Conservation (phyloP, 2,113 vertebrate genomes). For the Pomatostomus ruficeps region DNA sequence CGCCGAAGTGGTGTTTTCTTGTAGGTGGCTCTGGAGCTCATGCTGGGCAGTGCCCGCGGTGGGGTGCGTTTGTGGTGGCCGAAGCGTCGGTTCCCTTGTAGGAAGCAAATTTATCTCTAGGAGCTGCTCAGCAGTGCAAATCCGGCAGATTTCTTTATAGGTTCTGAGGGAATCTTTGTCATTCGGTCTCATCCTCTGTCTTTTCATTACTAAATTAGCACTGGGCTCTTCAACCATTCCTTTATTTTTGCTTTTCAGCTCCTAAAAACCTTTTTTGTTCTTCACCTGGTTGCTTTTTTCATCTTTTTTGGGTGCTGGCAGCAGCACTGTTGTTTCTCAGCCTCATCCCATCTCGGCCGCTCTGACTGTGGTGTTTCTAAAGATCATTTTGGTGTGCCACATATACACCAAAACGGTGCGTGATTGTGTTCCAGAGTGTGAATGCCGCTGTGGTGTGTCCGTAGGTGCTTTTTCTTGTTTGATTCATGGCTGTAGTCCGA, state of each 20-base stretch:
- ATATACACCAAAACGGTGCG: accelerated
- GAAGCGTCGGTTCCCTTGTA: accelerated
- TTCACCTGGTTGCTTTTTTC: background rate
- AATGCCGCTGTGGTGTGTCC: background rate
- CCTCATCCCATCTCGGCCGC: background rate
- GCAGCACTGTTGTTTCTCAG: background rate
- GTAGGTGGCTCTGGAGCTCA: background rate
- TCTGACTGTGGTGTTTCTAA: background rate
- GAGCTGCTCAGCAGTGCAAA: background rate
- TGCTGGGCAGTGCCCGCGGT: accelerated
- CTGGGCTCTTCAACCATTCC: accelerated
- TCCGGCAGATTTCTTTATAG: background rate
- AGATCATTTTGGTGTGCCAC: background rate
- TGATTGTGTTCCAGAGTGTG: accelerated
- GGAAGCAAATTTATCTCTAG: background rate
- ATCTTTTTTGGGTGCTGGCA: no score
- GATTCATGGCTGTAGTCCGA: accelerated
- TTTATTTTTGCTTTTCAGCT: background rate
- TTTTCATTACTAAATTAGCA: no score
- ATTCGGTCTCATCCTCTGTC: accelerated
- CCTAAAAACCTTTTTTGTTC: accelerated
- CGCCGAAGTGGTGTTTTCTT: no score
- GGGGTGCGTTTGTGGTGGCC: accelerated
- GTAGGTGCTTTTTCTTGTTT: no score
- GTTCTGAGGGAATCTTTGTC: background rate